Evolutionary conservation across 2,113 vertebrate species (phyloP), one percentile per base, ranked within the genome.

Genomic region (Penelope pileata): DNA sequence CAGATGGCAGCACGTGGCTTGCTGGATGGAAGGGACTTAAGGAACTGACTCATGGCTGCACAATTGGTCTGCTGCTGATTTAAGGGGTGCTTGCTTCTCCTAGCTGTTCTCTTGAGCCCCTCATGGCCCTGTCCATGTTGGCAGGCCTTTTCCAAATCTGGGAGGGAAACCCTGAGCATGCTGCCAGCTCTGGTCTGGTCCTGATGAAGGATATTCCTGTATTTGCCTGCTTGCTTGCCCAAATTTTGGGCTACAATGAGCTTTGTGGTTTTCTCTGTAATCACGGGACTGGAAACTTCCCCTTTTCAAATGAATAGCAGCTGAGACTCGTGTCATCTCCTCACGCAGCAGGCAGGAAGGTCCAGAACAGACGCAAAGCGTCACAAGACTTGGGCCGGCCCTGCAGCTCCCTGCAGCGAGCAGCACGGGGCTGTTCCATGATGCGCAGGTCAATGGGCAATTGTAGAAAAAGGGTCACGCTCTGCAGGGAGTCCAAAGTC

Each of bases 271-370:
- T 88, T 67, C 79, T 67, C 38, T 74, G 42, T 47, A 51, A 36
- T 42, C 73, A 72, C 0, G 2, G 21, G 32, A 47, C 73, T 68
- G 27, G 36, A 32, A 74, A 62, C 34, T 91, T 92, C 80, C 60
- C 73, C 48, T 86, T 88, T 89, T 40, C 48, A 50, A 59, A 30
- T 82, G 12, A 86, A 89, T 68, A 92, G 60, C 68, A 66, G 80
- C 64, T 34, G 34, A 47, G 72, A 3, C 9, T 74, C 19, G 9
- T 1, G 0, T 47, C 16, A 11, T 63, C 17, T 42, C 56, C 26
- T 56, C 34, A 51, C 0, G 6, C 22, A n/a, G 29, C 12, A 24
- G 60, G 43, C 15, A 13, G n/a, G 7, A 17, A 34, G 38, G 2
- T 47, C 72, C 51, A 47, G 30, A 88, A 51, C 15, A 16, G 53